Base-by-base conservation (phyloP, 2,888 invertebrate genomes). In the Melanotus villosus region DNA sequence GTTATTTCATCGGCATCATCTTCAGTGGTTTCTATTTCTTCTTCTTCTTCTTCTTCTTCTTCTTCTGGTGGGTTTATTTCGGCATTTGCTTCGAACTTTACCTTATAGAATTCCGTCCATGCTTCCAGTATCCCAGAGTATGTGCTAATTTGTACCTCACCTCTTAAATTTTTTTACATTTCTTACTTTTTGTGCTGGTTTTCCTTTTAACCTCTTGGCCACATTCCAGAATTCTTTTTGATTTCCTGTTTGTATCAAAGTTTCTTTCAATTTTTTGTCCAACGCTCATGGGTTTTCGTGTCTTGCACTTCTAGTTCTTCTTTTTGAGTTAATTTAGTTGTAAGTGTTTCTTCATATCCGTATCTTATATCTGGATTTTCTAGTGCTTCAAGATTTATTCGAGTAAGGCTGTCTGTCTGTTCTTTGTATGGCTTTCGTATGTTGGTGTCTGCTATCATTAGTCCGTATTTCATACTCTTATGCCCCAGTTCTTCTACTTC, bases 181-280 rank as follows among this genome's bases (percentile, higher is more conserved):
- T n/a, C n/a, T 38, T 38, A 38, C 38, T 38, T 38, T 38, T 38
- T 38, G 38, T 38, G 12, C n/a, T 14, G 38, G 38, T 14, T 38
- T 38, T 38, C n/a, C 38, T 38, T 38, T 38, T 38, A 38, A 10
- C 38, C 38, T 38, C 38, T 38, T 38, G 38, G n/a, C n/a, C 38
- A 38, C 38, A n/a, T 38, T 14, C 12, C 38, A 38, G 10, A 38
- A 38, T 38, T 38, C 38, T 38, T 38, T 38, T n/a, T 38, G 38
- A 14, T 38, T 38, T n/a, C 10, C 38, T 26, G 26, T 26, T 26
- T 26, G 26, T 26, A 26, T 26, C 26, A 26, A 5, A 5, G 26
- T 26, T 7, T 26, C 26, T 7, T 26, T 26, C 26, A 26, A 26
- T 26, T 26, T 26, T 7, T 7, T 26, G 26, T 26, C 26, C 7